Evolutionary conservation across 1,140 invertebrate species (phyloP).

Genomic region (Trichomalopsis sarcophagae): DNA sequence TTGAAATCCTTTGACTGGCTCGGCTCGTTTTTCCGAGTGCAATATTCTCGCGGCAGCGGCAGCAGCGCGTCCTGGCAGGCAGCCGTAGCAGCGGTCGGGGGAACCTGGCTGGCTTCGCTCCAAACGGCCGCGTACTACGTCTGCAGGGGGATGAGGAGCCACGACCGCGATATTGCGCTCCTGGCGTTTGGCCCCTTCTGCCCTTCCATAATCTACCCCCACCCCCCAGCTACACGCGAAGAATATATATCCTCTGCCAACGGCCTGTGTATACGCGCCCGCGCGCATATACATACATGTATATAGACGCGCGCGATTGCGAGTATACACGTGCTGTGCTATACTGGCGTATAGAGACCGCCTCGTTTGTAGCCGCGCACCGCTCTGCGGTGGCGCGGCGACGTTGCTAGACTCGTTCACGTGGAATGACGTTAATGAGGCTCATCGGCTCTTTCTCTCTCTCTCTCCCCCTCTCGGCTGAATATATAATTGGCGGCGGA

Average conservation of each 20-base stretch:
- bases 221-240: background rate
- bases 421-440: background rate
- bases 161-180: constrained; percentile 16
- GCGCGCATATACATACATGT: background rate
- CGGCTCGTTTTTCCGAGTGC: background rate
- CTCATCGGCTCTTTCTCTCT: background rate
- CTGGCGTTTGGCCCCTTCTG: constrained; percentile 12
- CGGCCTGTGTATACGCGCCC: background rate
- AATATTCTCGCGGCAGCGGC: background rate
- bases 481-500: too few species aligned
- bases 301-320: background rate
- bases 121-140: constrained; percentile 24
- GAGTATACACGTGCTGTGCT: background rate
- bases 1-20: background rate
- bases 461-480: too few species aligned
- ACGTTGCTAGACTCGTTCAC: background rate
- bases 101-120: constrained; percentile 30
- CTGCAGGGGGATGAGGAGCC: constrained; percentile 9
- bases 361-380: background rate
- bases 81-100: background rate
- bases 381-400: background rate
- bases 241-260: constrained; percentile 15
- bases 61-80: background rate
- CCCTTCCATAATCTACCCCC: constrained; percentile 14
- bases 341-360: background rate